These are phyloP conservation scores for Nettapus auritus DNA, from an alignment of 2,113 vertebrate genomes.

Conservation along the genomic window DNA sequence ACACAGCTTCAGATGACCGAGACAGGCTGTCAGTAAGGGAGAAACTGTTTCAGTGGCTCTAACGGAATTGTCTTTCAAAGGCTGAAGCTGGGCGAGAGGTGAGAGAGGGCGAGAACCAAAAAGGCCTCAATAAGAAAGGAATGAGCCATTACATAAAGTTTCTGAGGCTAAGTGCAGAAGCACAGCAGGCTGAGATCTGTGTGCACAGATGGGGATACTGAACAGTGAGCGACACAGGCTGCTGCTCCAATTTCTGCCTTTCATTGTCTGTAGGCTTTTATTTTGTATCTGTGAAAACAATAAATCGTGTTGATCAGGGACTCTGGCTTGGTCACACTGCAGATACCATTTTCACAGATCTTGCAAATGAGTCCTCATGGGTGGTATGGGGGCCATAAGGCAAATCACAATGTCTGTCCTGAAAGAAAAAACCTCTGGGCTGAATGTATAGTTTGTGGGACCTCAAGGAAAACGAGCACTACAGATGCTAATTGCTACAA, in stretches of 20 bases:
- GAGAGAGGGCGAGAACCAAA: background rate
- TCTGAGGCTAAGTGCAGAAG: background rate
- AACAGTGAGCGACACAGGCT: background rate
- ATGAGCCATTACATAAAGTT: background rate
- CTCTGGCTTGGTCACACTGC: background rate
- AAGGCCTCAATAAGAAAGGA: background rate
- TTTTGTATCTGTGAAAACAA: background rate
- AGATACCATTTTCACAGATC: background rate
- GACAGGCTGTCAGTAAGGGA: background rate
- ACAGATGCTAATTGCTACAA: background rate
- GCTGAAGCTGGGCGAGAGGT: background rate
- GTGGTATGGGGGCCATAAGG: background rate
- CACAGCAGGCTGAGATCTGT: background rate
- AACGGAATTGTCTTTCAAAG: background rate
- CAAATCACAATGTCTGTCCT: background rate
- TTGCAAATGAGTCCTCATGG: background rate
- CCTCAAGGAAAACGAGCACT: background rate
- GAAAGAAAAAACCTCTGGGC: background rate
- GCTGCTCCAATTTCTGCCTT: background rate
- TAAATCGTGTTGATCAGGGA: accelerated
- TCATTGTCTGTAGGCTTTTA: background rate
- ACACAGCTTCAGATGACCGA: background rate
- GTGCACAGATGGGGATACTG: accelerated
- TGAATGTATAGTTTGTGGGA: background rate
- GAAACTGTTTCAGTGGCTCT: background rate